Percentiles rank a stretch among this genome's conserved stretches.
These are phyloP conservation scores for Chaitophorus viminalis DNA, from an alignment of 2,888 invertebrate species.

Conservation along the genomic window DNA sequence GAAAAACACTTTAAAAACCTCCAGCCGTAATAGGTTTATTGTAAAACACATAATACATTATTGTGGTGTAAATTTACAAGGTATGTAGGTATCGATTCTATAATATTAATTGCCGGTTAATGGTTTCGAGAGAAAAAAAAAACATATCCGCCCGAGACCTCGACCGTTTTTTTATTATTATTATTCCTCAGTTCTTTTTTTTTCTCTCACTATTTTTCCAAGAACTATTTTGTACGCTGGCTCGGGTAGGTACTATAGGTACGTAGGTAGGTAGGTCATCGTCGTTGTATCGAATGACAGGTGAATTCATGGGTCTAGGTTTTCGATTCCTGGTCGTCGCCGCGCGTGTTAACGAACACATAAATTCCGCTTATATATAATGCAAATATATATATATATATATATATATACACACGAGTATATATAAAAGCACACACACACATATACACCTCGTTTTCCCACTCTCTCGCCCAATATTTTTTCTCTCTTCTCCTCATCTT, in stretches of 20 bases:
- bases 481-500: neutral
- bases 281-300: slow-evolving; percentile 46
- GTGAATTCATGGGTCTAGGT: slow-evolving; percentile 52
- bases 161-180: neutral
- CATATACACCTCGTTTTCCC: neutral
- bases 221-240: slow-evolving; percentile 7
- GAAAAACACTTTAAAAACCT: neutral
- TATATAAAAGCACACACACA: neutral
- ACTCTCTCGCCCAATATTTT: neutral
- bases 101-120: slow-evolving; percentile 27
- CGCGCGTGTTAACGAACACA: slow-evolving; percentile 30
- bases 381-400: no score
- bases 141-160: neutral
- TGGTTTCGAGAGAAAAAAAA: neutral
- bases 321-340: slow-evolving; percentile 35
- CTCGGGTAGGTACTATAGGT: neutral
- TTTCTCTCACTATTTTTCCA: neutral
- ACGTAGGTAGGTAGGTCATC: neutral
- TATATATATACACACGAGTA: neutral
- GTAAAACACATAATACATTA: neutral
- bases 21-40: neutral
- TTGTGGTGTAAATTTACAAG: neutral
- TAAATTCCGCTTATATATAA: slow-evolving; percentile 19
- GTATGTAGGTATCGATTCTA: slow-evolving; percentile 9
- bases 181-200: neutral